phyloP scores from a whole-genome alignment of 2,888 invertebrate genomes.

The Zaprionus lineosus region DNA sequence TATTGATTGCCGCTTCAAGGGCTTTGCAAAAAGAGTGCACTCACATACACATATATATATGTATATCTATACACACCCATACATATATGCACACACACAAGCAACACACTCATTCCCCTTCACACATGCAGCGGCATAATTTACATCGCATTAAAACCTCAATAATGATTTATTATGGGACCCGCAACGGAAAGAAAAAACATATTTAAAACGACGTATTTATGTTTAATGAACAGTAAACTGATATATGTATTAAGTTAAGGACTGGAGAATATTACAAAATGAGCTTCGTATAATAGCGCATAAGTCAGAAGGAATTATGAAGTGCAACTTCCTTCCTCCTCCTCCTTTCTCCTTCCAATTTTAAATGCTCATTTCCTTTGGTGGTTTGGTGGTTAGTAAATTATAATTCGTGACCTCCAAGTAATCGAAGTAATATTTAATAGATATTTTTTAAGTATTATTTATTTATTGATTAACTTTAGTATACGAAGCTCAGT shows the following conservation, averaged over 20 bases:
- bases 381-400: too few species aligned
- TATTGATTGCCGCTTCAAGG: constrained; percentile 42
- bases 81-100: constrained; percentile 15
- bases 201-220: constrained; percentile 67
- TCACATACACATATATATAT: too few species aligned
- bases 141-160: constrained; percentile 64
- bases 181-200: constrained; percentile 35
- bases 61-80: constrained; percentile 3
- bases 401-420: too few species aligned
- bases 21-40: constrained; percentile 31
- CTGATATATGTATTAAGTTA: constrained; percentile 12
- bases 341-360: too few species aligned
- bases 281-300: constrained; percentile 38
- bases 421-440: too few species aligned
- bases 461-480: too few species aligned
- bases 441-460: too few species aligned
- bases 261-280: constrained; percentile 21
- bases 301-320: constrained; percentile 1
- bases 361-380: too few species aligned
- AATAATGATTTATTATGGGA: constrained; percentile 70
- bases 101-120: constrained; percentile 11
- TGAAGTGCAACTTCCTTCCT: constrained; percentile 8
- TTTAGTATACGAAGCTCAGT: too few species aligned
- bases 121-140: constrained; percentile 54
- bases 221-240: constrained; percentile 59